Percentiles rank a stretch among this genome's conserved stretches.
Conservation (phyloP, 2,113 vertebrate species). For the Rana temporaria region DNA sequence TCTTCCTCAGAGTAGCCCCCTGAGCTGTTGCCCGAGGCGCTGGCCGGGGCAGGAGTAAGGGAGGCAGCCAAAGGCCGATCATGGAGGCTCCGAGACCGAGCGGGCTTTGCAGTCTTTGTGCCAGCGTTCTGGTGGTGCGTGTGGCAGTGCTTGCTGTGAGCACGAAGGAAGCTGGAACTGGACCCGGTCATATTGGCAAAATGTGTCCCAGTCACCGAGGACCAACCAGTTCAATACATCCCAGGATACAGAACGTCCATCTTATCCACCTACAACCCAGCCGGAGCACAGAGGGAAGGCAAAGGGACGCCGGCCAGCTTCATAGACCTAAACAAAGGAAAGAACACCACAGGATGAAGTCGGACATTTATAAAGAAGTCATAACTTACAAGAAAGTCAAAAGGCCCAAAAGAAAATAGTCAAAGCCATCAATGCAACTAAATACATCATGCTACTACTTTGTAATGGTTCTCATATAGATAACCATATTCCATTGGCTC, state of each 20-base stretch:
- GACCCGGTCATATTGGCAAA: slow-evolving; percentile 81
- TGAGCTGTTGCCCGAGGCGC: slow-evolving; percentile 73
- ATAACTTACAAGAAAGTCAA: no score
- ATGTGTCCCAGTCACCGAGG: neutral
- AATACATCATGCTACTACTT: no score
- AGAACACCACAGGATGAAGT: neutral
- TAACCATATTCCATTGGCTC: no score
- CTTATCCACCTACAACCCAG: neutral
- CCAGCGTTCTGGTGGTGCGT: slow-evolving; percentile 62
- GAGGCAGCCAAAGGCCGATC: slow-evolving; percentile 61
- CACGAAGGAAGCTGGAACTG: slow-evolving; percentile 67
- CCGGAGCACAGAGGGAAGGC: neutral
- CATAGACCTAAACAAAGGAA: neutral
- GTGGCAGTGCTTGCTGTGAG: slow-evolving; percentile 64
- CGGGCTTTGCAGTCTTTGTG: slow-evolving; percentile 71
- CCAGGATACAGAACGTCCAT: slow-evolving; percentile 1
- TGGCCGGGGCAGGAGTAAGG: slow-evolving; percentile 65
- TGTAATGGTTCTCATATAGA: no score
- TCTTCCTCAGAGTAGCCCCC: slow-evolving; percentile 81
- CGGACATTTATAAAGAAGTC: no score
- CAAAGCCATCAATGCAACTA: no score
- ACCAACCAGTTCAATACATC: neutral
- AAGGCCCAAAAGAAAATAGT: no score
- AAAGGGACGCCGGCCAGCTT: neutral
- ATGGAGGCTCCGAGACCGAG: slow-evolving; percentile 85